phyloP scores from a whole-genome alignment of 2,888 invertebrate species.

The Conistra vaccinii region DNA sequence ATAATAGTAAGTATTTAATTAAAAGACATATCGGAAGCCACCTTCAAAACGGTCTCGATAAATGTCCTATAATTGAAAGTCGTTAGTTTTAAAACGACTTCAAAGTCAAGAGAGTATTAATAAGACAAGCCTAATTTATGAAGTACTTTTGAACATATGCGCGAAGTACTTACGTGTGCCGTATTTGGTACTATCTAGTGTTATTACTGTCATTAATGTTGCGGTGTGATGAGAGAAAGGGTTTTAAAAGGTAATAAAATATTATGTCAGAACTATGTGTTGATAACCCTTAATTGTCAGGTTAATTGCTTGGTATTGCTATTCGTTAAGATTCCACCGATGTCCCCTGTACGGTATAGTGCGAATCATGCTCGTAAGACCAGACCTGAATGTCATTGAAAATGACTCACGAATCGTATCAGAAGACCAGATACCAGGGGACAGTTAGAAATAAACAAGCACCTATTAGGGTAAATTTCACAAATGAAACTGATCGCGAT shows the following conservation, averaged over 20 bases:
- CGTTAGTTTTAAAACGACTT: conserved; percentile 22
- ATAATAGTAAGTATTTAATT: conserved; percentile 29
- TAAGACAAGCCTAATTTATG: conserved; percentile 26
- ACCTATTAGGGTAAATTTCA: not conserved
- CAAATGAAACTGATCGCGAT: too few species aligned
- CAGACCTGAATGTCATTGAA: not conserved
- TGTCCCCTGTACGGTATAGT: not conserved
- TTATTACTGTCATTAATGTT: conserved; percentile 4
- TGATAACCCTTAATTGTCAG: not conserved
- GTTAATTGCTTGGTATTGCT: not conserved
- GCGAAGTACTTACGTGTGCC: not conserved
- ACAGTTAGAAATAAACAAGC: not conserved
- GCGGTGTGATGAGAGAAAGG: not conserved
- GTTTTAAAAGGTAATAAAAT: not conserved
- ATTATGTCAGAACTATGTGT: not conserved
- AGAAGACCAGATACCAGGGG: not conserved
- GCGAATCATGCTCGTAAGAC: not conserved
- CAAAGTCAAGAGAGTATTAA: conserved; percentile 24
- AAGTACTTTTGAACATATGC: conserved; percentile 6
- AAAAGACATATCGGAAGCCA: conserved; percentile 5
- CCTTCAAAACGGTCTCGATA: conserved; percentile 31
- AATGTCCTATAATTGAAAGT: conserved; percentile 38
- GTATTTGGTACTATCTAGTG: conserved; percentile 18
- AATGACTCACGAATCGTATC: not conserved
- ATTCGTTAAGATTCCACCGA: not conserved